Base-by-base conservation (phyloP, 2,113 vertebrate species). In the Psophia crepitans region DNA sequence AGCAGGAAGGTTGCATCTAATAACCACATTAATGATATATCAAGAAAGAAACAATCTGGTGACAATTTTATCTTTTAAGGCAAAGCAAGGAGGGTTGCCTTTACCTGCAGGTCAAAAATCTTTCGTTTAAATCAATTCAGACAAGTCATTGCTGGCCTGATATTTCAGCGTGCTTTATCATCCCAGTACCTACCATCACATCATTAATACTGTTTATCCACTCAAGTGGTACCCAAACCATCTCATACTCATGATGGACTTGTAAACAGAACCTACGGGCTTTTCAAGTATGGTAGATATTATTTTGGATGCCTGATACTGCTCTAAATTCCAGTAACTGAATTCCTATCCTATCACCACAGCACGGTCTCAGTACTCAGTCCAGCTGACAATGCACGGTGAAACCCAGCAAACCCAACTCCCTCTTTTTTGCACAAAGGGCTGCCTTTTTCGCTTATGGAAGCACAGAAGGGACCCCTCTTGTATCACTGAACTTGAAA, bases 141-240 rank as follows among this genome's bases (percentile, higher is more conserved):
- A 39, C 46, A 49, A 87, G 23, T 17, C 9, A 23, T 4, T 32
- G 56, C 68, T 23, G 16, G 14, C 26, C 21, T 35, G 43, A 11
- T 63, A 76, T 33, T 86, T 22, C 53, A 74, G 33, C 20, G 48
- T 41, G 33, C 63, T 74, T 70, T 20, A 37, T 11, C 11, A 2
- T 18, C 26, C 32, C 18, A 15, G 7, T 32, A 24, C 0, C 2
- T 15, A 68, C 16, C 24, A 84, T 16, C 39, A 23, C 1, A 0
- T 9, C 48, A 57, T 48, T 48, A 93, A 84, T 11, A 14, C 11
- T 46, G 39, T 82, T 94, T 71, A 80, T 53, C 49, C 2, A 2
- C 41, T 51, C 70, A n/a, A 69, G 81, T 24, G 9, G 61, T 43
- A 76, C n/a, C 12, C 64, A 84, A 79, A 75, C 33, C 12, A 64